Base-by-base conservation (phyloP, 2,797 vertebrate genomes). In the Microchirus variegatus region DNA sequence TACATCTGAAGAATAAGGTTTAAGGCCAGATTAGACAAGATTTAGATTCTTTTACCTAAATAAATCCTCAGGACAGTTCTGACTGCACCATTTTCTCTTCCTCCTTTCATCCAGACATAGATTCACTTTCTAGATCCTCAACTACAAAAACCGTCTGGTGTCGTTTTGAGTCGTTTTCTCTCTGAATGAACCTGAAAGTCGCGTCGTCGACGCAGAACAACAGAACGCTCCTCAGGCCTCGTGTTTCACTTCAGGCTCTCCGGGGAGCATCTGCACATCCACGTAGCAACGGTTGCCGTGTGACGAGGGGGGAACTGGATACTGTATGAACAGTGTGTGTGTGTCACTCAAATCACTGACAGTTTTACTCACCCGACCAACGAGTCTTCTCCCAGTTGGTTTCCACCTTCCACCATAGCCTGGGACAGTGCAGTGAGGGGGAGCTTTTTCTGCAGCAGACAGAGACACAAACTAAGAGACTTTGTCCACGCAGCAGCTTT, bases 361-460 rank as follows among this genome's bases (percentile, higher is more conserved):
- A 16, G 35, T 38, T n/a, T n/a, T 68, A 89, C 95, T 95, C 81
- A 99, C 97, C 96, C 96, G 87, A 98, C 86, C 53, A 98, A 93
- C 48, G 95, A 96, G 59, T 99, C 98, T 64, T 99, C 97, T 36
- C 94, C 95, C 44, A 99, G 84, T 74, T 96, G 96, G 80, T 77
- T 69, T 0, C 95, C 95, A 0, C 97, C 95, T 69, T 99, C 98
- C 64, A 95, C 94, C 95, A 99, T 96, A 1, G 94, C 95, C 82
- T 99, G 97, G 37, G 97, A 97, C 8, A 99, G 92, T 0, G 93
- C 93, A 1, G 96, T 97, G 14, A 98, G 90, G 9, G 97, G 96
- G 35, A 99, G 96, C 60, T 99, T 99, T 90, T 97, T 99, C 98
- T 99, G 60, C 57, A 80, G 40, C 55, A 17, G 12, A 40, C 38